Conservation (phyloP, 2,113 vertebrate genomes). For the Stomatorhinus ivindoensis region DNA sequence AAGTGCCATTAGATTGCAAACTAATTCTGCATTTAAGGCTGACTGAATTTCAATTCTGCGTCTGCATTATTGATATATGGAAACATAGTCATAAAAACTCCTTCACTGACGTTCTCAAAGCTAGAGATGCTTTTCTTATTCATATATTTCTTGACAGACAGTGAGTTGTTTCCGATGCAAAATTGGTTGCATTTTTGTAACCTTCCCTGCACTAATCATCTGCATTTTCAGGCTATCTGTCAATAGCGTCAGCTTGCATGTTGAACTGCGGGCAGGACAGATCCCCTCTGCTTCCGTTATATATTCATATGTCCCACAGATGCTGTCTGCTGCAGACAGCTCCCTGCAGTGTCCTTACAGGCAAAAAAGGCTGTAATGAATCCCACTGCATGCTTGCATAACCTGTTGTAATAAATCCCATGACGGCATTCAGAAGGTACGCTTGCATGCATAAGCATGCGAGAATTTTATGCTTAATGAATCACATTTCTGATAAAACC, state of each 20-base stretch:
- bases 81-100: conserved; percentile 22
- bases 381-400: background rate
- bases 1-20: conserved; percentile 48
- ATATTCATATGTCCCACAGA: background rate
- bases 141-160: background rate
- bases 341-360: background rate
- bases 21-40: conserved; percentile 48
- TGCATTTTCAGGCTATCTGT: conserved; percentile 1
- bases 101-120: background rate
- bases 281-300: background rate
- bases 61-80: conserved; percentile 50
- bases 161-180: background rate
- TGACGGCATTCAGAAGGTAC: background rate
- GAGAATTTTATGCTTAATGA: background rate
- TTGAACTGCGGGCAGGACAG: background rate
- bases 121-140: background rate
- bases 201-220: background rate
- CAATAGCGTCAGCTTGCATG: background rate
- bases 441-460: background rate
- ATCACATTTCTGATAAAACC: background rate
- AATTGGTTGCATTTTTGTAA: background rate
- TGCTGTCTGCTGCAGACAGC: background rate
- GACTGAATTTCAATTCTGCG: conserved; percentile 49
- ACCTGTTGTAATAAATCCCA: background rate
- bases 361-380: background rate